Percentiles rank a stretch among this genome's conserved stretches.
Conservation (phyloP, 1,140 invertebrate genomes). For the Drosophila mojavensis region DNA sequence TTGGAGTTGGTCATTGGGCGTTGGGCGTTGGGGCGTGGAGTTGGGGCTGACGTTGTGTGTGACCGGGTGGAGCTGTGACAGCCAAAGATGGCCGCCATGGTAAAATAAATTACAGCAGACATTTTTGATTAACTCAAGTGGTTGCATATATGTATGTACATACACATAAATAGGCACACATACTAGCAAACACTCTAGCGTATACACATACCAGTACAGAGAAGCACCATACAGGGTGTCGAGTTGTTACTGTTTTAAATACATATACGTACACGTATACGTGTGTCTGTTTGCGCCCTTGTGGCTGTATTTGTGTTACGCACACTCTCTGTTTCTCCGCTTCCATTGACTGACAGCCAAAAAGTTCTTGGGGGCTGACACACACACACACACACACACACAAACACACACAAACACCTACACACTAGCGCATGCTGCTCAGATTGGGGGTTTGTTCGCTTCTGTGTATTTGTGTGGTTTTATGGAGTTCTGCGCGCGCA, state of each 20-base stretch:
- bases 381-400: slow-evolving; percentile 27
- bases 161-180: slow-evolving; percentile 23
- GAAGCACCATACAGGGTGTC: slow-evolving; percentile 59
- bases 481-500: slow-evolving; percentile 79
- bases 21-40: not conserved
- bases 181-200: not conserved
- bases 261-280: slow-evolving; percentile 20
- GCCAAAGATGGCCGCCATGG: slow-evolving; percentile 78
- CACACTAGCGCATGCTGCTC: slow-evolving; percentile 13
- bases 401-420: too few species aligned
- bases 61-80: slow-evolving; percentile 31
- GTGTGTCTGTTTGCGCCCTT: not conserved
- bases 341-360: slow-evolving; percentile 82
- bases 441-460: slow-evolving; percentile 71
- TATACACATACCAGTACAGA: slow-evolving; percentile 22
- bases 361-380: slow-evolving; percentile 76
- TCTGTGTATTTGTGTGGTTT: slow-evolving; percentile 48
- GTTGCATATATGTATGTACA: slow-evolving; percentile 64
- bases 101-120: slow-evolving; percentile 83
- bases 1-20: not conserved
- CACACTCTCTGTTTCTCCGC: slow-evolving; percentile 58
- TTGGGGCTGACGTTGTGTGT: not conserved
- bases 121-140: slow-evolving; percentile 83
- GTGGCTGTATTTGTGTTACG: slow-evolving; percentile 49
- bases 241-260: slow-evolving; percentile 34